phyloP scores from a whole-genome alignment of 2,888 invertebrate genomes.

The Cryptophagus acutangulus region DNA sequence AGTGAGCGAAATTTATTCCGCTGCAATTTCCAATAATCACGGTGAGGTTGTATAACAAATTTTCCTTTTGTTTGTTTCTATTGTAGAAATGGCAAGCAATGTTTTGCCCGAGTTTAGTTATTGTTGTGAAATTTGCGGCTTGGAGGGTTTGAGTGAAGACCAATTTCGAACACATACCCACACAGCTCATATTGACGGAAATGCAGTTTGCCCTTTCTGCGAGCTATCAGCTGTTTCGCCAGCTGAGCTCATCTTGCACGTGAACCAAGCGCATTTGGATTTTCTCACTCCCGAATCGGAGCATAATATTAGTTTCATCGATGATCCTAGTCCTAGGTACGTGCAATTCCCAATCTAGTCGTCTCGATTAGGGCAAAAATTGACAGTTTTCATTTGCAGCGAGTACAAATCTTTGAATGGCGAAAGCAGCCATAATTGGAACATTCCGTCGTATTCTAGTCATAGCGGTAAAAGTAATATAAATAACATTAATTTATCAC shows the following conservation, averaged over 20 bases:
- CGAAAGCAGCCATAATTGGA: slow-evolving; percentile 33
- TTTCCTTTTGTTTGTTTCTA: not conserved
- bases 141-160: slow-evolving; percentile 72
- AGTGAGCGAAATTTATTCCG: too few relatives aligned
- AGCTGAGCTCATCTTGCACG: slow-evolving; percentile 71
- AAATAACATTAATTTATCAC: slow-evolving; percentile 46
- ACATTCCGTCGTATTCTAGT: slow-evolving; percentile 34
- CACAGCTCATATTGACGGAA: slow-evolving; percentile 72
- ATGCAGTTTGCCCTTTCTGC: slow-evolving; percentile 78
- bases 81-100: slow-evolving; percentile 50
- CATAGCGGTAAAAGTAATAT: slow-evolving; percentile 38
- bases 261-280: slow-evolving; percentile 79
- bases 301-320: slow-evolving; percentile 67
- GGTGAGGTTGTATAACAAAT: too few relatives aligned
- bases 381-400: slow-evolving; percentile 28
- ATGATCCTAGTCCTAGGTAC: slow-evolving; percentile 55
- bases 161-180: slow-evolving; percentile 75
- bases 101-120: slow-evolving; percentile 54
- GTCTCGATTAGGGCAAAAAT: not conserved
- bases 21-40: too few relatives aligned
- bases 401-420: slow-evolving; percentile 39
- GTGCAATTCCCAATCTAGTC: slow-evolving; percentile 2
- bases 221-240: slow-evolving; percentile 68
- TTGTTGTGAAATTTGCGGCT: slow-evolving; percentile 82
- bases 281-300: slow-evolving; percentile 76